phyloP scores from a whole-genome alignment of 2,888 invertebrate genomes.

The Proisotoma minuta region DNA sequence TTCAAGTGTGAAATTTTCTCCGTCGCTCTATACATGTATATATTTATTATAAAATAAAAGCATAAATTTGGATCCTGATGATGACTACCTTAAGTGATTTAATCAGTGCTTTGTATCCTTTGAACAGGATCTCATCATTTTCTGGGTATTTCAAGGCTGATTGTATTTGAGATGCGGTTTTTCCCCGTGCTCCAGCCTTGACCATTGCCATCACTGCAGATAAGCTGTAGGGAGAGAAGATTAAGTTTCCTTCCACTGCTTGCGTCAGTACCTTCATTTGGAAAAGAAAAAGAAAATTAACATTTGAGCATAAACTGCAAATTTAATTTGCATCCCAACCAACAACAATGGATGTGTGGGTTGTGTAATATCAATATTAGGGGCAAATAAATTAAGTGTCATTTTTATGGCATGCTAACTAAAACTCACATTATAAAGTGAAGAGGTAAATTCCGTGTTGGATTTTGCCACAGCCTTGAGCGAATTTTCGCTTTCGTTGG shows the following conservation, averaged over 20 bases:
- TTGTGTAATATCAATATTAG: too few relatives aligned
- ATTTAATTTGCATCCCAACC: neutral
- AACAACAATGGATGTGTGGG: too few relatives aligned
- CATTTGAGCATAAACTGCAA: neutral
- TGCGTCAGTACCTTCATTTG: slow-evolving; percentile 25
- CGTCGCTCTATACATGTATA: slow-evolving; percentile 26
- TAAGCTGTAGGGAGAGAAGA: slow-evolving; percentile 43
- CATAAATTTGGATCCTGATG: neutral
- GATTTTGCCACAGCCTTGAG: slow-evolving; percentile 30
- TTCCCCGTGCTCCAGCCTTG: slow-evolving; percentile 39
- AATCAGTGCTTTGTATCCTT: slow-evolving; percentile 32
- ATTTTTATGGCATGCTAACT: too few relatives aligned
- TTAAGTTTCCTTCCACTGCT: slow-evolving; percentile 32
- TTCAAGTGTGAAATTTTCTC: slow-evolving; percentile 43
- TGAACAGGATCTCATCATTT: slow-evolving; percentile 23
- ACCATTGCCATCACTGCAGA: slow-evolving; percentile 44
- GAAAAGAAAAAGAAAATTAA: neutral
- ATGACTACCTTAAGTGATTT: slow-evolving; percentile 27
- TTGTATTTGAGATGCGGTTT: slow-evolving; percentile 32
- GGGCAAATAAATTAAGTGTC: too few relatives aligned
- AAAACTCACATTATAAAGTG: slow-evolving; percentile 36
- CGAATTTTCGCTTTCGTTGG: slow-evolving; percentile 4
- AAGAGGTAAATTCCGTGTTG: slow-evolving; percentile 33
- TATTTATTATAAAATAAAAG: neutral
- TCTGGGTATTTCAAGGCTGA: slow-evolving; percentile 29